Evolutionary conservation across 2,113 vertebrate genomes (phyloP).

Genomic region (Zootoca vivipara): DNA sequence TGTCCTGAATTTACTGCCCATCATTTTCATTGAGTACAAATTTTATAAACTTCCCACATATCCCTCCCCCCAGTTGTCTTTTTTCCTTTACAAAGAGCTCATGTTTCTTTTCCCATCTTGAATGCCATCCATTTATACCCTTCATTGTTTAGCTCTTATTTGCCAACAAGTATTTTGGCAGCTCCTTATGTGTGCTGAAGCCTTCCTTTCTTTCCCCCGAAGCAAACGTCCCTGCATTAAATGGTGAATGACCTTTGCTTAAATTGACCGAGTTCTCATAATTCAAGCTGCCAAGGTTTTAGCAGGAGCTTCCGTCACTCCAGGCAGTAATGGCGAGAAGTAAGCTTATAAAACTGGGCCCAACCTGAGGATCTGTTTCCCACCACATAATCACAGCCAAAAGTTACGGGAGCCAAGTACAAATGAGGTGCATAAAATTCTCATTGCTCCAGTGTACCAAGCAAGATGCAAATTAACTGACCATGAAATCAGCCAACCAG

Average conservation of each 20-base stretch:
- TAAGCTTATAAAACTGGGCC: neutral
- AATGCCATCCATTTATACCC: neutral
- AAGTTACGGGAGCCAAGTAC: constrained; percentile 1
- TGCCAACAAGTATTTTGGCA: neutral
- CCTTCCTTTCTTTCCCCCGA: neutral
- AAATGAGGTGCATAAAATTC: neutral
- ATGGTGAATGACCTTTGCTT: neutral
- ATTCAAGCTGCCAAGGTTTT: neutral
- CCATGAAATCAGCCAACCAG: neutral
- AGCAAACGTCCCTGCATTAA: neutral
- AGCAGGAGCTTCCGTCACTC: neutral
- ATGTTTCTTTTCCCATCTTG: neutral
- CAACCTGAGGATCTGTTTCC: neutral
- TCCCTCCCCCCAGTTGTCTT: neutral
- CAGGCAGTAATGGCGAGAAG: neutral
- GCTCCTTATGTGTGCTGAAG: constrained; percentile 1
- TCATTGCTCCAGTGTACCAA: neutral
- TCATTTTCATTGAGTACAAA: neutral
- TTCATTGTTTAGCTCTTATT: neutral
- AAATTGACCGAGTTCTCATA: neutral
- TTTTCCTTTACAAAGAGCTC: neutral
- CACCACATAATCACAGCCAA: neutral
- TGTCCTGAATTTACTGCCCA: neutral
- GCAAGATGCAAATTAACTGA: neutral
- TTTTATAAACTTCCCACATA: neutral